Conservation (phyloP, 2,113 vertebrate genomes). For the Cottus gobio region DNA sequence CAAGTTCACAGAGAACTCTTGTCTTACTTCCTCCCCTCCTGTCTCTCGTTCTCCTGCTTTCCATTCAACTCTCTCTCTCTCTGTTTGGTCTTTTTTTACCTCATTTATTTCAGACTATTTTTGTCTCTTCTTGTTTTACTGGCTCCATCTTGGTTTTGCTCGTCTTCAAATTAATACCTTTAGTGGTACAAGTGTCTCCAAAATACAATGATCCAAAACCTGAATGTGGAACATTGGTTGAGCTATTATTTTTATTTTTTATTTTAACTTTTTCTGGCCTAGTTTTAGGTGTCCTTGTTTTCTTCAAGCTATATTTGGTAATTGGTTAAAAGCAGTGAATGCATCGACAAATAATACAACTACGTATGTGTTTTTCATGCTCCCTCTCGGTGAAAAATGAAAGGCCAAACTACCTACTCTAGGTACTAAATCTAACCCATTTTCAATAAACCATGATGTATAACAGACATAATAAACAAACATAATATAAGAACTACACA, state of each 20-base stretch:
- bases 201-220: background rate
- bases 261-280: background rate
- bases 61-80: background rate
- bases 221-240: background rate
- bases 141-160: background rate
- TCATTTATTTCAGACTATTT: background rate
- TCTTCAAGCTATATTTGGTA: background rate
- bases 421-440: background rate
- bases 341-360: background rate
- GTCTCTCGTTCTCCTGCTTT: constrained; percentile 12
- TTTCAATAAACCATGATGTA: background rate
- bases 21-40: constrained; percentile 17
- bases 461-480: background rate
- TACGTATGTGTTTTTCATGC: background rate
- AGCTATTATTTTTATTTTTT: background rate
- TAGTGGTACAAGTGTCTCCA: background rate
- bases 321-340: background rate
- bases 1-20: constrained; percentile 7
- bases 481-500: background rate
- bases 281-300: background rate
- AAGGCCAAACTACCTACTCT: background rate
- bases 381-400: background rate
- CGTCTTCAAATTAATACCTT: constrained; percentile 2
- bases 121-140: background rate
- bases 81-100: background rate